Conservation (phyloP, 2,888 invertebrate species). For the Drosophila borborema region DNA sequence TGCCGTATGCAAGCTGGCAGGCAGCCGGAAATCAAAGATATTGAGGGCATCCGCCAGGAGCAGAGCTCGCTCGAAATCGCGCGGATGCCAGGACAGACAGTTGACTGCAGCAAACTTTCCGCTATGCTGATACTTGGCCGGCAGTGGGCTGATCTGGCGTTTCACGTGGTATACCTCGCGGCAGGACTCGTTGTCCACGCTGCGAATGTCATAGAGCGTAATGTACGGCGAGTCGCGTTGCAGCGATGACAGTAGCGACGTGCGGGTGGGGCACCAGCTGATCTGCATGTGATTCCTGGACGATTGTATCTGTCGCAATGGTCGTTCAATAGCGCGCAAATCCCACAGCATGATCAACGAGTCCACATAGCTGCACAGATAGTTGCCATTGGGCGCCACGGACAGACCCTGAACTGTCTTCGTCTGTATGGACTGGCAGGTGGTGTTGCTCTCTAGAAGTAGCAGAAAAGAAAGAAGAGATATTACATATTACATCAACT, state of each 20-base stretch:
- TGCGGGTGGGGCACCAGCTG: slow-evolving; percentile 94
- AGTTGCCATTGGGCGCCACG: slow-evolving; percentile 92
- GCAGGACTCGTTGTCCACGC: slow-evolving; percentile 89
- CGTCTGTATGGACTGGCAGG: slow-evolving; percentile 87
- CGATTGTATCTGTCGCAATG: slow-evolving; percentile 89
- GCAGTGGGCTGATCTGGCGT: slow-evolving; percentile 87
- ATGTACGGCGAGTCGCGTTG: slow-evolving; percentile 92
- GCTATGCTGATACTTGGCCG: slow-evolving; percentile 73
- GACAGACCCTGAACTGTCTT: slow-evolving; percentile 94
- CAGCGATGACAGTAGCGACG: slow-evolving; percentile 92
- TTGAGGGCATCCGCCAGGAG: slow-evolving; percentile 82
- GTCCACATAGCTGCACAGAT: slow-evolving; percentile 94
- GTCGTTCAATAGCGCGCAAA: slow-evolving; percentile 93
- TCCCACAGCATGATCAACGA: slow-evolving; percentile 95
- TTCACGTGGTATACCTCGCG: slow-evolving; percentile 92
- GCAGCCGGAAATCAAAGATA: slow-evolving; percentile 83
- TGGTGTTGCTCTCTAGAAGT: slow-evolving; percentile 87
- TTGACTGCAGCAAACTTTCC: slow-evolving; percentile 86
- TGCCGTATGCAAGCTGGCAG: slow-evolving; percentile 81
- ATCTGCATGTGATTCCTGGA: slow-evolving; percentile 89
- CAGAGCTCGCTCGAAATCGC: slow-evolving; percentile 86
- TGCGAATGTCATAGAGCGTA: slow-evolving; percentile 94
- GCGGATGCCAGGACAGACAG: slow-evolving; percentile 95
- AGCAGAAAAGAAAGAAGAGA: neutral
- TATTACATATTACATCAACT: neutral